Base-by-base conservation (phyloP, 1,140 invertebrate genomes). In the Drosophila bocqueti region DNA sequence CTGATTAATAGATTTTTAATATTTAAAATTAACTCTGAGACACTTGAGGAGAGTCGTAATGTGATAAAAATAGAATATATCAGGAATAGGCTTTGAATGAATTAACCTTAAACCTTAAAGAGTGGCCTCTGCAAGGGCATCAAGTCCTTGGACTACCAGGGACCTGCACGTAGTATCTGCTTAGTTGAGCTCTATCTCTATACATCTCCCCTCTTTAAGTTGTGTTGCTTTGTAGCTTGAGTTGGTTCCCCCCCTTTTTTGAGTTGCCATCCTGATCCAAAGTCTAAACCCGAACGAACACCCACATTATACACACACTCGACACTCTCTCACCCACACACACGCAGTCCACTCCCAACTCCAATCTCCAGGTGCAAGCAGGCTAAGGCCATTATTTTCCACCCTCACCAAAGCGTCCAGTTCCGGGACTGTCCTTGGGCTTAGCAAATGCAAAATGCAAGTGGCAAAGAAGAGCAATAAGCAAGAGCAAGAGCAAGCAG, bases 71-170 rank as follows among this genome's bases (percentile, higher is more conserved):
- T n/a, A 4, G 2, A 16, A 45, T 29, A 15, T 7, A 13, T 46
- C 5, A 63, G 7, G 4, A 21, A 1, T 16, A 21, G 16, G 13
- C 10, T 60, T 16, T 31, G 2, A 10, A 10, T 54, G 1, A 36
- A 21, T 1, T 21, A n/a, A n/a, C 15, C 10, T 34, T 42, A 8
- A 21, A 9, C 5, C 10, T 24, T 7, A 9, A 9, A 26, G 4
- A 24, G 3, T 4, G 13, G 34, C 40, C 63, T 73, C 63, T 86
- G 79, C 83, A 65, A 82, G 61, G 63, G 47, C 67, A 63, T 57
- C 8, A 0, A 8, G 8, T 45, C 42, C 66, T 75, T 61, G 82
- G 79, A 52, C 2, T 42, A 29, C 43, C 83, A 50, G 47, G 55
- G 60, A 76, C 36, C 46, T 58, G 72, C 73, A 67, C 74, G 29